These are phyloP conservation scores for Pampus argenteus DNA, from an alignment of 2,797 vertebrate species.

Conservation along the genomic window DNA sequence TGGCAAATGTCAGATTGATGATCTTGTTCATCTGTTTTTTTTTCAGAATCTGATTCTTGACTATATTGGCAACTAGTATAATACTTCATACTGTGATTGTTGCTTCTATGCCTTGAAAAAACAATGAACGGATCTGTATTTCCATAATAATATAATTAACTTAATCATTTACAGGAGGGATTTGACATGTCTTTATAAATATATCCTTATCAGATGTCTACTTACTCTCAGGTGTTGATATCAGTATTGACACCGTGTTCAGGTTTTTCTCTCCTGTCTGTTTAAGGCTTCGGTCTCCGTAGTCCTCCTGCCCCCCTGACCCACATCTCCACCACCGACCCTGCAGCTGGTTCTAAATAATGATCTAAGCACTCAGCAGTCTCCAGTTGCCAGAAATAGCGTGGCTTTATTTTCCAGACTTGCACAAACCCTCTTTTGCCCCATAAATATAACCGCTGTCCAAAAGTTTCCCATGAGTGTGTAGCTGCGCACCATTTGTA, in stretches of 20 bases:
- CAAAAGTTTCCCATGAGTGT: neutral
- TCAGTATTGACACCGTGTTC: rapidly evolving
- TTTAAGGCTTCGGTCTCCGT: conserved; percentile 31
- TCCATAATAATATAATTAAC: too few species aligned
- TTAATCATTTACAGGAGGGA: too few species aligned
- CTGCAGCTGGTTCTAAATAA: conserved; percentile 69
- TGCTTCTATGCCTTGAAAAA: too few species aligned
- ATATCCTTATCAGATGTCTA: neutral
- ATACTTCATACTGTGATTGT: too few species aligned
- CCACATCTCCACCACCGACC: conserved; percentile 54
- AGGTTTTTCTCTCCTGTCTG: conserved; percentile 9
- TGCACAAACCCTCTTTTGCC: conserved; percentile 49
- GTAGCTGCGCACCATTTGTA: neutral
- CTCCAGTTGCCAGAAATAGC: conserved; percentile 67
- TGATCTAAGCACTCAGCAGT: conserved; percentile 56
- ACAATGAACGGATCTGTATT: too few species aligned
- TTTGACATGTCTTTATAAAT: too few species aligned
- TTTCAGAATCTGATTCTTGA: too few species aligned
- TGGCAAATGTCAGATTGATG: too few species aligned
- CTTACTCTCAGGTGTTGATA: neutral
- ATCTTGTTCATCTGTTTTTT: too few species aligned
- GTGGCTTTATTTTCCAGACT: conserved; percentile 55
- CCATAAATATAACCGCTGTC: conserved; percentile 53
- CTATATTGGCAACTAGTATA: too few species aligned
- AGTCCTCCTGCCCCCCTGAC: conserved; percentile 58